Evolutionary conservation across 2,888 invertebrate genomes (phyloP).

Genomic region (Pseudococcus longispinus): DNA sequence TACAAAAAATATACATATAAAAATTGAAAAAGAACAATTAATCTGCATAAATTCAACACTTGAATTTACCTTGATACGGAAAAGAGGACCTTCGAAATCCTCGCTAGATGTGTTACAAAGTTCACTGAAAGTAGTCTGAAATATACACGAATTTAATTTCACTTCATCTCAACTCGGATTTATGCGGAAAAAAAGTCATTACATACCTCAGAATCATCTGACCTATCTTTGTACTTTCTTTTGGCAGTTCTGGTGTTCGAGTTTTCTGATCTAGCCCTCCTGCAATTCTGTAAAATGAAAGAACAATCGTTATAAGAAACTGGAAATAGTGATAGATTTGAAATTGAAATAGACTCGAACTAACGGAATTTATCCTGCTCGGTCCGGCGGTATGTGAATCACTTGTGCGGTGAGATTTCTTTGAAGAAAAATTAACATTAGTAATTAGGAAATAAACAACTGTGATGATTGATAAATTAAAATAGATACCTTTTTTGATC

Average conservation of each 20-base stretch:
- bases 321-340: not conserved
- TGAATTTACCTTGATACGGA: not conserved
- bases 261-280: not conserved
- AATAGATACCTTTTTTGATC: not conserved
- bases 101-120: constrained; percentile 42
- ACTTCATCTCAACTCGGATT: not conserved
- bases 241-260: constrained; percentile 16
- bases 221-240: constrained; percentile 32
- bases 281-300: constrained; percentile 13
- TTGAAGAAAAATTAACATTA: not conserved
- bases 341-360: not conserved
- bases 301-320: not conserved
- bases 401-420: not conserved
- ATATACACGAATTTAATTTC: not conserved
- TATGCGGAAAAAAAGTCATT: not conserved
- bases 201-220: not conserved
- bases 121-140: constrained; percentile 21
- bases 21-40: not conserved
- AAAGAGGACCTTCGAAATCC: not conserved
- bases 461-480: not conserved
- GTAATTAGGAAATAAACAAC: not conserved
- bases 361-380: constrained; percentile 35
- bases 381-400: constrained; percentile 27
- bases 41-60: not conserved
- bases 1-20: not conserved